These are phyloP conservation scores for Phoebastria nigripes DNA, from an alignment of 2,797 vertebrate species.

Conservation along the genomic window DNA sequence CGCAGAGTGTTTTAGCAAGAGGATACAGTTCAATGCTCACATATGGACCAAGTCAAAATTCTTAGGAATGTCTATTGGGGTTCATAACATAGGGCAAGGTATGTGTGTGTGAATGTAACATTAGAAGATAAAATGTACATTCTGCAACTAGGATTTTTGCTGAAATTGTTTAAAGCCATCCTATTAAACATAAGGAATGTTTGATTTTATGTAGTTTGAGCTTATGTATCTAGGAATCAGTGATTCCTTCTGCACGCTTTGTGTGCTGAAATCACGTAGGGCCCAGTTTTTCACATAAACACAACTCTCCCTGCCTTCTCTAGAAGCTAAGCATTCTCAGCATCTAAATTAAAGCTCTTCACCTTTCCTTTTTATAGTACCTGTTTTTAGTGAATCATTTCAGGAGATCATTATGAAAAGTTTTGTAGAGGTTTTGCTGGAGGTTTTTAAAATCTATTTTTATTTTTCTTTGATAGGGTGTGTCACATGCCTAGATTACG, in stretches of 20 bases:
- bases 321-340: not conserved
- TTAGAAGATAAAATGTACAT: not conserved
- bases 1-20: conserved; percentile 92
- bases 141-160: not conserved
- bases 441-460: not conserved
- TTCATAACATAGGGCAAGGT: conserved; percentile 99
- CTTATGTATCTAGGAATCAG: not conserved
- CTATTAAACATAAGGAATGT: not conserved
- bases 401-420: not conserved
- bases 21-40: conserved; percentile 99
- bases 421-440: not conserved
- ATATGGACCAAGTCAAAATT: conserved; percentile 99
- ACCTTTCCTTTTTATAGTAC: not conserved
- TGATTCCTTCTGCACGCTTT: not conserved
- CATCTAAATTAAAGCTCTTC: not conserved
- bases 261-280: not conserved
- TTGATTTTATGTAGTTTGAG: not conserved
- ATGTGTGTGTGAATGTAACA: not conserved
- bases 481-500: conserved; percentile 93
- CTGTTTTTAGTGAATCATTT: not conserved
- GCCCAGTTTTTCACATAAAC: not conserved
- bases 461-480: conserved; percentile 80
- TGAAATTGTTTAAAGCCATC: not conserved
- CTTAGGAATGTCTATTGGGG: conserved; percentile 97
- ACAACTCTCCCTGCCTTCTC: not conserved